A percentile compares a stretch with the other conserved stretches of the same genome.
These are phyloP conservation scores for Phanerotoma sp. DNA, from an alignment of 2,888 invertebrate genomes.

Conservation along the genomic window DNA sequence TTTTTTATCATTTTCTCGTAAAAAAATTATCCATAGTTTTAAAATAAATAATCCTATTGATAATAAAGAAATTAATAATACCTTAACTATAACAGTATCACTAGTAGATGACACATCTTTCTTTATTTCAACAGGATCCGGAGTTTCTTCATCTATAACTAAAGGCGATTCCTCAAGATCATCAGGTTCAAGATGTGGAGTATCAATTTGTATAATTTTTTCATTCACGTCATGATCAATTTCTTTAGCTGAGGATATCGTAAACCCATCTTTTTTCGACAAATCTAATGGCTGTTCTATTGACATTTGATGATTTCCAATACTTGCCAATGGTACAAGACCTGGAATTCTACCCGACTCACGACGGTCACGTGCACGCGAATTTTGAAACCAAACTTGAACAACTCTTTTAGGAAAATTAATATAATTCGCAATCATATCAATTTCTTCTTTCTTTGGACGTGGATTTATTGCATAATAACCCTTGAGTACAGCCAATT, in stretches of 20 bases:
- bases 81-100: conserved; percentile 38
- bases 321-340: conserved; percentile 49
- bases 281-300: conserved; percentile 87
- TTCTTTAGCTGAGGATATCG: conserved; percentile 41
- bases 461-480: conserved; percentile 89
- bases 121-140: conserved; percentile 39
- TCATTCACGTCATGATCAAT: conserved; percentile 43
- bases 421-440: conserved; percentile 78
- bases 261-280: conserved; percentile 75
- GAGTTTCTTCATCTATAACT: conserved; percentile 54
- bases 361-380: conserved; percentile 83
- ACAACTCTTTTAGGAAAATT: conserved; percentile 61
- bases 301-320: conserved; percentile 39
- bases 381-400: conserved; percentile 94
- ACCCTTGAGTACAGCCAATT: conserved; percentile 83
- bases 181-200: conserved; percentile 36
- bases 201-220: conserved; percentile 32
- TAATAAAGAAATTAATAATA: conserved; percentile 10
- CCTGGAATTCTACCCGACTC: conserved; percentile 56
- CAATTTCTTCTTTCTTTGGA: conserved; percentile 92
- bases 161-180: conserved; percentile 53
- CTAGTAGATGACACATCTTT: conserved; percentile 35
- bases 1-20: too few relatives aligned
- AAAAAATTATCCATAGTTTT: background rate
- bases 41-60: background rate